Evolutionary conservation across 2,113 vertebrate genomes (phyloP).

Genomic region (Catharus minimus): DNA sequence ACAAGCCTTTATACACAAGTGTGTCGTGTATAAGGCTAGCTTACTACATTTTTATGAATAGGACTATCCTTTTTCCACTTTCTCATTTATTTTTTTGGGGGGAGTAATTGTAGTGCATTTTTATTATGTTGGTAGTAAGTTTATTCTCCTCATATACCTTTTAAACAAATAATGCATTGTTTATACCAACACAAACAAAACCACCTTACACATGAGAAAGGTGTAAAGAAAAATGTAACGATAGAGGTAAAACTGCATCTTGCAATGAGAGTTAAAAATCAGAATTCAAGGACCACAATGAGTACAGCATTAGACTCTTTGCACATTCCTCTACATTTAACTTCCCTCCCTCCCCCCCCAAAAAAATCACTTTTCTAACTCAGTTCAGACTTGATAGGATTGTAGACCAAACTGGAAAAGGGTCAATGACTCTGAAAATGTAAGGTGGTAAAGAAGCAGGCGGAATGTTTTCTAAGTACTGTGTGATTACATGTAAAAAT

Average conservation of each 20-base stretch:
- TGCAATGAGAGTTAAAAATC: background rate
- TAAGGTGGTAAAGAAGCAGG: background rate
- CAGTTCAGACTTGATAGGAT: background rate
- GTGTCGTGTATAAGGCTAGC: background rate
- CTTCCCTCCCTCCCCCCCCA: fast-evolving
- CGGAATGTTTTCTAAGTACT: background rate
- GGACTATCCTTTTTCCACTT: background rate
- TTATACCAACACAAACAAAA: background rate
- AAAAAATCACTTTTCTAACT: background rate
- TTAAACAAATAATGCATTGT: background rate
- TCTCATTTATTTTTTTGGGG: background rate
- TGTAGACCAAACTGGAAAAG: background rate
- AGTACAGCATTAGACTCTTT: background rate
- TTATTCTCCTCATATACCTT: background rate
- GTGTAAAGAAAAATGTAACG: background rate
- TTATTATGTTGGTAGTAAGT: background rate
- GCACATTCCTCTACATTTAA: background rate
- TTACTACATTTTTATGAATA: background rate
- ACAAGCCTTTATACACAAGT: background rate
- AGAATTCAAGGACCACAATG: background rate
- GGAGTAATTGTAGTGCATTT: background rate
- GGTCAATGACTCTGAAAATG: background rate
- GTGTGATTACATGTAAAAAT: background rate
- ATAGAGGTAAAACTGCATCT: background rate
- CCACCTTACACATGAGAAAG: background rate